These are phyloP conservation scores for Atta cephalotes DNA, from an alignment of 1,140 invertebrate genomes.

Conservation along the genomic window DNA sequence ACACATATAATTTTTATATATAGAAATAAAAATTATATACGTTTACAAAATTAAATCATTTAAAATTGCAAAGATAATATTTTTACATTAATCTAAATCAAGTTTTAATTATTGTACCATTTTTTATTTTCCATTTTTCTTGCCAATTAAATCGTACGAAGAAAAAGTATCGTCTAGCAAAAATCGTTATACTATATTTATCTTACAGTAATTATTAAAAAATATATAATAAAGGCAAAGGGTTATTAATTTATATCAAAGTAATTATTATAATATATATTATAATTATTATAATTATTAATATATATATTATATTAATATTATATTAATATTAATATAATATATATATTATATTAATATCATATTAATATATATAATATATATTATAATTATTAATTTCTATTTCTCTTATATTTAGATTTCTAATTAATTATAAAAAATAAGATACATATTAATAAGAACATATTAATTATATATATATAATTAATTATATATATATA, in stretches of 20 bases:
- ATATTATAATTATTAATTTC: slow-evolving; percentile 8
- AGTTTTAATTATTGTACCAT: background rate
- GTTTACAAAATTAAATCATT: background rate
- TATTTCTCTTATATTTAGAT: background rate
- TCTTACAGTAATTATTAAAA: background rate
- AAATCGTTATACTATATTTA: background rate
- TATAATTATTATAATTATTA: background rate
- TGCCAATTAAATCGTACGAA: background rate
- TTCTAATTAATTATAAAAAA: background rate
- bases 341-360: too few species aligned
- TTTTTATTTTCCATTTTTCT: background rate
- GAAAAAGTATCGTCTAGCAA: background rate
- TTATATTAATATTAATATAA: too few species aligned
- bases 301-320: too few species aligned
- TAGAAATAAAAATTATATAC: background rate
- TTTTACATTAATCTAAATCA: background rate
- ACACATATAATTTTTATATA: background rate
- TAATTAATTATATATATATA: too few species aligned
- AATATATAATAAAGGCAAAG: background rate
- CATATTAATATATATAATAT: too few species aligned
- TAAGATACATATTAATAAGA: background rate
- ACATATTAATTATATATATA: too few species aligned
- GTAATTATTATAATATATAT: background rate
- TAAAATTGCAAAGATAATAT: background rate
- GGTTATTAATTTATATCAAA: background rate